Evolutionary conservation across 2,888 invertebrate genomes (phyloP), one percentile per base, ranked within the genome.

Genomic region (Drosophila affinis): DNA sequence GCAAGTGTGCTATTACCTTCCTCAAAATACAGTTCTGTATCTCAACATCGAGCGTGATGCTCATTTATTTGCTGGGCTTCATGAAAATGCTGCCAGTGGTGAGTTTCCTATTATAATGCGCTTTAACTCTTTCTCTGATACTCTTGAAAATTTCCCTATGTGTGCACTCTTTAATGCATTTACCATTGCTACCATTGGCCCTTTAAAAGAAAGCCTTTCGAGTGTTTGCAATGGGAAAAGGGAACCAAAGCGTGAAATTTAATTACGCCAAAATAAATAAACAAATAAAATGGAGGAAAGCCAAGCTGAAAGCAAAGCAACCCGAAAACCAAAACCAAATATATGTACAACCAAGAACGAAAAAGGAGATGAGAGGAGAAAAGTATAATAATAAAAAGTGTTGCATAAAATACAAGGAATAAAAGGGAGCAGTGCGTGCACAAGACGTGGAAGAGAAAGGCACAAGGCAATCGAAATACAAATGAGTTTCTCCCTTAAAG

Each of bases 31-130:
- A 95, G 89, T 95, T 95, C 87, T 95, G 95, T 82, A 93, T 94
- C 2, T 94, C 95, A 14, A 92, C 96, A 62, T 94, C 95, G 46
- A 95, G 95, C 87, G 94, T 95, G 55, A 96, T 96, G 94, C 93
- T 95, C 6, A 94, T 93, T 59, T 93, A 93, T 82, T 85, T 93
- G 57, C 88, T 93, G 64, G 93, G 93, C 32, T 92, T 93, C 56
- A 89, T 93, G 48, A 92, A 92, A 76, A 92, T 93, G 85, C 88
- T 93, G 57, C 92, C 93, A 29, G 88, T 92, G 90, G 94, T 94
- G 90, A 92, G 92, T 91, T 17, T 6, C 14, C 1, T 2, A 45
- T 39, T 21, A 21, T 14, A 4, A 7, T 14, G 6, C 14, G 39
- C 39, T 39, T 39, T 39, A 39, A 5, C 17, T 10, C 14, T 27